A percentile compares a stretch with the other conserved stretches of the same genome.
phyloP scores from a whole-genome alignment of 1,140 invertebrate genomes.

The Drosophila jambulina region DNA sequence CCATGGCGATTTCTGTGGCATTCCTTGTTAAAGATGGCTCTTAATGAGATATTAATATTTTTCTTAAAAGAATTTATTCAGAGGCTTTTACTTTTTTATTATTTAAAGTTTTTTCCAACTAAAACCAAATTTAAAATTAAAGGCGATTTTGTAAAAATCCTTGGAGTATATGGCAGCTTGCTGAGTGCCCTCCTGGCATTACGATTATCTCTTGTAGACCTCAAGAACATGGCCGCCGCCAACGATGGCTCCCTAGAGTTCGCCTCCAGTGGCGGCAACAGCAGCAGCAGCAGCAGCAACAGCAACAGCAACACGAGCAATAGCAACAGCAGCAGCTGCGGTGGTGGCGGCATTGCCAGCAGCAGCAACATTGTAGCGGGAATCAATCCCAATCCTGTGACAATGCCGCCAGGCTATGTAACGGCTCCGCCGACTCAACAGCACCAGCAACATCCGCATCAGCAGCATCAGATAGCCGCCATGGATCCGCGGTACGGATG shows the following conservation, averaged over 20 bases:
- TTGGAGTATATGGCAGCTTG: constrained; percentile 19
- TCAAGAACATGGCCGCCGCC: constrained; percentile 78
- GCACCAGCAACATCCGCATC: constrained; percentile 39
- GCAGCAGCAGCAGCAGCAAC: constrained; percentile 40
- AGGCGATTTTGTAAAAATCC: constrained; percentile 2
- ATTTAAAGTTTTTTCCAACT: neutral
- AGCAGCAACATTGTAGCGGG: constrained; percentile 29
- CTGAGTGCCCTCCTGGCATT: constrained; percentile 38
- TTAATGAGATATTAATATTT: no score
- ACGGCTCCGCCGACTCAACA: constrained; percentile 15
- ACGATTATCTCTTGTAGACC: constrained; percentile 73
- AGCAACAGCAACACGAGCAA: constrained; percentile 24
- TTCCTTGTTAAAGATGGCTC: no score
- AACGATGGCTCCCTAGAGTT: constrained; percentile 77
- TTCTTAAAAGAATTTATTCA: neutral
- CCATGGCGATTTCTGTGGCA: no score
- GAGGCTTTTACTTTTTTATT: neutral
- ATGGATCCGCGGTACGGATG: constrained; percentile 63
- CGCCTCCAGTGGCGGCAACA: constrained; percentile 59
- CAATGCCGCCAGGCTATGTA: constrained; percentile 43
- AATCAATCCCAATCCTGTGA: constrained; percentile 14
- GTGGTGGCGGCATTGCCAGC: constrained; percentile 31
- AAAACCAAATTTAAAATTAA: neutral
- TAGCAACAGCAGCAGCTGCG: constrained; percentile 36
- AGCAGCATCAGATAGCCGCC: constrained; percentile 29